Conservation (phyloP, 2,113 vertebrate species). For the Phalacrocorax aristotelis region DNA sequence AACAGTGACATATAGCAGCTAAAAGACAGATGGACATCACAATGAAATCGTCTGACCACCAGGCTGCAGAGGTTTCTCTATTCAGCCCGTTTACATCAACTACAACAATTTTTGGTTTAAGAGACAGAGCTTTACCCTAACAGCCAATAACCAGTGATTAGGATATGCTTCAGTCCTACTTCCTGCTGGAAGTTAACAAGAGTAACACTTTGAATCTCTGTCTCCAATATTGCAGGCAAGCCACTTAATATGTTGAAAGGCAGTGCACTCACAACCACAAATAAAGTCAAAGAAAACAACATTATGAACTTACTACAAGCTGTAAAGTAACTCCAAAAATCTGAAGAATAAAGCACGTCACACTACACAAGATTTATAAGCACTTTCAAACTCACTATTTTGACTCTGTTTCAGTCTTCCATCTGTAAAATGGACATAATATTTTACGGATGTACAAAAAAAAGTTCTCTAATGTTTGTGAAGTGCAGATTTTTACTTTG, state of each 20-base stretch:
- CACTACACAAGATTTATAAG: neutral
- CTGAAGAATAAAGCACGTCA: neutral
- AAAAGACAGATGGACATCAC: fast-evolving
- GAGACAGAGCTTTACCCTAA: neutral
- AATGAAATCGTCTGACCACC: neutral
- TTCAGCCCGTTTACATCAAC: neutral
- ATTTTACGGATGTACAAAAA: neutral
- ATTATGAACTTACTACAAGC: neutral
- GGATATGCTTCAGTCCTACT: neutral
- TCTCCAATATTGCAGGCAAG: neutral
- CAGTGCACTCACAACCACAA: neutral
- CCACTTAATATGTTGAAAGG: neutral
- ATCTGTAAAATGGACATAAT: neutral
- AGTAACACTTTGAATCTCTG: neutral
- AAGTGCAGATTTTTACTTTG: neutral
- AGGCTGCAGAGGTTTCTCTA: neutral
- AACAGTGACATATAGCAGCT: neutral
- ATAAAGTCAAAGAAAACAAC: neutral
- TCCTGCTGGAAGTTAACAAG: neutral
- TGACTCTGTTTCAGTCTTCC: neutral
- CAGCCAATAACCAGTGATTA: neutral
- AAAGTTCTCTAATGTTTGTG: neutral
- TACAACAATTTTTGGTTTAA: neutral
- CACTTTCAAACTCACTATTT: neutral
- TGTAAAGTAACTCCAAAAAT: neutral